Evolutionary conservation across 1,140 invertebrate species (phyloP).

Genomic region (Linepithema humile): DNA sequence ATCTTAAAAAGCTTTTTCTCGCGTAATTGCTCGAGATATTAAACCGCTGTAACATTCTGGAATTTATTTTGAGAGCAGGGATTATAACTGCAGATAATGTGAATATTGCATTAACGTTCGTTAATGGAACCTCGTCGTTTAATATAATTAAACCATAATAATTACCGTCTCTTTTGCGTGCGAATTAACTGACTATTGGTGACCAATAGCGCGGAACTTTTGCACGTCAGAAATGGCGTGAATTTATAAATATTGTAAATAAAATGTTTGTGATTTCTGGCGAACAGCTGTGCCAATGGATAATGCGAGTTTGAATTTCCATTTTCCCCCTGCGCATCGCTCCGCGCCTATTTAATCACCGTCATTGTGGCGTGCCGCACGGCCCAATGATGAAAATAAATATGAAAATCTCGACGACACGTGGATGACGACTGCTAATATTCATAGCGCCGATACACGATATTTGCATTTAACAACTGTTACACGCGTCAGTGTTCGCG

Average conservation of each 20-base stretch:
- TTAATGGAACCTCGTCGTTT: neutral
- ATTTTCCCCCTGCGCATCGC: neutral
- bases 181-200: neutral
- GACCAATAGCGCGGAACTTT: neutral
- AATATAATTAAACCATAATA: neutral
- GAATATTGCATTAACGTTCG: slow-evolving; percentile 5
- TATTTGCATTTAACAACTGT: slow-evolving; percentile 68
- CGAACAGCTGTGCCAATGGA: neutral
- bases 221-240: neutral
- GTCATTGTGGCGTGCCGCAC: slow-evolving; percentile 17
- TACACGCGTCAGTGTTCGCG: slow-evolving; percentile 21
- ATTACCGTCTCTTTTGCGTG: neutral
- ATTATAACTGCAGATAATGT: neutral
- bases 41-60: neutral
- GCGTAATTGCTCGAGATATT: neutral
- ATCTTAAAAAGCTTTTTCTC: neutral
- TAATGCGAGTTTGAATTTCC: slow-evolving; percentile 18
- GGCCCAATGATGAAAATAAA: slow-evolving; percentile 12
- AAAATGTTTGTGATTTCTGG: neutral
- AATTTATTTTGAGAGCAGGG: neutral
- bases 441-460: slow-evolving; percentile 34
- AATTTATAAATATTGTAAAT: slow-evolving; percentile 19
- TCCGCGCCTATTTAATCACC: slow-evolving; percentile 42
- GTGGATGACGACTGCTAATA: slow-evolving; percentile 44
- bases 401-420: slow-evolving; percentile 37